Evolutionary conservation across 2,888 invertebrate genomes (phyloP).

Genomic region (Drosophila emarginata): DNA sequence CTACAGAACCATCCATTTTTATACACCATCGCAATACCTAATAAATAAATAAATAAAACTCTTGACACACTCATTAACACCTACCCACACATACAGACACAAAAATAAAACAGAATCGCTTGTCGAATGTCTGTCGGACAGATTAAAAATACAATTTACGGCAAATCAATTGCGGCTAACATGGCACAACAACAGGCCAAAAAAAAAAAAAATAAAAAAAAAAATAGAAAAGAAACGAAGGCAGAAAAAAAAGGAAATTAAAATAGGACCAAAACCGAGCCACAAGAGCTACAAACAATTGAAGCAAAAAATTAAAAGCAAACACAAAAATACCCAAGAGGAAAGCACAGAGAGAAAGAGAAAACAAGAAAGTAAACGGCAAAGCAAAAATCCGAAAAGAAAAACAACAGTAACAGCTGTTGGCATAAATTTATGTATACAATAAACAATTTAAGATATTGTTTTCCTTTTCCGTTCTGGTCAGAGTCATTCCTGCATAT

Average conservation of each 20-base stretch:
- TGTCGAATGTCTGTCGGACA: constrained; percentile 57
- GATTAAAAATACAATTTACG: constrained; percentile 78
- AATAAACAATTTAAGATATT: constrained; percentile 65
- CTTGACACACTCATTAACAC: constrained; percentile 61
- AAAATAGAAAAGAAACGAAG: constrained; percentile 4
- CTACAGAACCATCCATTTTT: neutral
- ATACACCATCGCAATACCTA: constrained; percentile 20
- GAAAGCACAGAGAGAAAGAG: constrained; percentile 3
- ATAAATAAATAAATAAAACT: constrained; percentile 62
- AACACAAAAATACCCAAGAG: constrained; percentile 44
- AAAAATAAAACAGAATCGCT: constrained; percentile 28
- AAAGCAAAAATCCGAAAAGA: constrained; percentile 19
- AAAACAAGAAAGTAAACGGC: constrained; percentile 22
- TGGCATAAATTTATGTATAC: constrained; percentile 71
- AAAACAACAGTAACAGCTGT: constrained; percentile 55
- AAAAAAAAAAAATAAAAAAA: constrained; percentile 3
- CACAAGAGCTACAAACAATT: constrained; percentile 35
- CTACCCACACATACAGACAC: constrained; percentile 1
- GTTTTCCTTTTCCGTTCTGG: neutral
- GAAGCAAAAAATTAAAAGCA: constrained; percentile 71
- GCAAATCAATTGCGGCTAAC: constrained; percentile 76
- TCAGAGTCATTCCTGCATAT: neutral
- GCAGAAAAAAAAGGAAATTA: constrained; percentile 48
- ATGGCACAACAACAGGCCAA: constrained; percentile 54
- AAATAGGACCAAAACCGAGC: constrained; percentile 40